phyloP scores from a whole-genome alignment of 2,113 vertebrate genomes.

The Passer montanus region DNA sequence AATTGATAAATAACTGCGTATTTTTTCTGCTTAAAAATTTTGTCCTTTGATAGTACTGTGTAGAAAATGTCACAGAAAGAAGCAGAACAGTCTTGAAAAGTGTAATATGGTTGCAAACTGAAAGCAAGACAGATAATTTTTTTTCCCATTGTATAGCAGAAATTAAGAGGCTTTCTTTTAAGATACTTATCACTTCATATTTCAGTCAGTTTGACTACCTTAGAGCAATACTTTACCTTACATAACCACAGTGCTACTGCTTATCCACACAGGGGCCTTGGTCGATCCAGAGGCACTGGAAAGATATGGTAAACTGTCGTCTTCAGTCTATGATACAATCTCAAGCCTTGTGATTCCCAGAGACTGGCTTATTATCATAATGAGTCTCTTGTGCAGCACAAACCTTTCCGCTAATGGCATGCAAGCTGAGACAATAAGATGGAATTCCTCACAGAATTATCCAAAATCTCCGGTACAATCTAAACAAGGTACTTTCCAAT shows the following conservation, averaged over 20 bases:
- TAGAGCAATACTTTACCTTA: background rate
- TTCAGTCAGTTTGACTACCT: background rate
- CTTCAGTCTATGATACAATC: background rate
- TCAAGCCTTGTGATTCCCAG: background rate
- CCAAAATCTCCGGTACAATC: background rate
- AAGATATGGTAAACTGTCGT: background rate
- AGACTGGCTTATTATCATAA: background rate
- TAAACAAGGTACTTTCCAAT: background rate
- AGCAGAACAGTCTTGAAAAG: background rate
- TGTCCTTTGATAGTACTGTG: background rate
- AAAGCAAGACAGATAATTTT: background rate
- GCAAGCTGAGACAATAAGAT: background rate
- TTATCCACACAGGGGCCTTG: background rate
- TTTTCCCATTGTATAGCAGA: background rate
- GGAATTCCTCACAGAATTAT: background rate
- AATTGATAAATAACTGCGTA: background rate
- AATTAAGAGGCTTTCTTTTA: background rate
- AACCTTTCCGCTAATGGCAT: background rate
- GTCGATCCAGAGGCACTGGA: background rate
- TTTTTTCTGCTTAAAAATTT: constrained; percentile 15
- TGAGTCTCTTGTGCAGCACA: background rate
- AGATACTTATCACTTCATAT: background rate
- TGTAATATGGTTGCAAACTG: background rate
- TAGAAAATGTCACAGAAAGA: background rate
- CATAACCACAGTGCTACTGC: background rate